Conservation (phyloP, 1,140 invertebrate species). For the Delia radicum region DNA sequence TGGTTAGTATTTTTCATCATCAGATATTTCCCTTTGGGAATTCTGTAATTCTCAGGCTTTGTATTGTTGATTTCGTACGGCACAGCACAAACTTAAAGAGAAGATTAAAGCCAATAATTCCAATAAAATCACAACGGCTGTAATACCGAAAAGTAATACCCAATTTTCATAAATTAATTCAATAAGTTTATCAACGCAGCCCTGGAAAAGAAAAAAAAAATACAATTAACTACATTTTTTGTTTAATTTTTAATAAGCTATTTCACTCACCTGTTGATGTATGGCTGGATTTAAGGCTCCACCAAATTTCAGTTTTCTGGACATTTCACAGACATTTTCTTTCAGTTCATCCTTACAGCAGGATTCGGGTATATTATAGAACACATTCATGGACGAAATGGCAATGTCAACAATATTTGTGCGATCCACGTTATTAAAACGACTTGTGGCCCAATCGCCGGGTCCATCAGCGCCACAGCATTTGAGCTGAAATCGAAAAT, state of each 20-base stretch:
- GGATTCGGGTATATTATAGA: constrained; percentile 63
- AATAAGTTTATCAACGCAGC: constrained; percentile 72
- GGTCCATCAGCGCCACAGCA: constrained; percentile 74
- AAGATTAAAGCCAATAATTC: constrained; percentile 77
- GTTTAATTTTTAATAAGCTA: too few relatives aligned
- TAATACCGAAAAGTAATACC: constrained; percentile 65
- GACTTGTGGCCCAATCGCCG: constrained; percentile 69
- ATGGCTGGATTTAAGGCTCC: constrained; percentile 58
- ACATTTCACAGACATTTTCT: constrained; percentile 56
- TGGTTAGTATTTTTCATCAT: constrained; percentile 55
- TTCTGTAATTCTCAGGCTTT: constrained; percentile 66
- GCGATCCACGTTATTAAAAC: constrained; percentile 59
- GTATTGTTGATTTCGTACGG: constrained; percentile 68
- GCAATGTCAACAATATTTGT: constrained; percentile 52
- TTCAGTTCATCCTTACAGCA: constrained; percentile 61
- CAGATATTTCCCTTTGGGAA: constrained; percentile 54
- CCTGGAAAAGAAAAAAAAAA: constrained; percentile 57
- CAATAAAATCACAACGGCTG: constrained; percentile 65
- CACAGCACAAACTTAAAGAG: constrained; percentile 76
- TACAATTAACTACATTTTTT: too few relatives aligned
- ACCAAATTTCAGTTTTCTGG: constrained; percentile 58
- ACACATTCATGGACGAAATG: constrained; percentile 48
- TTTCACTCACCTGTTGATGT: constrained; percentile 59
- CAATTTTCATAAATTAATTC: constrained; percentile 63
- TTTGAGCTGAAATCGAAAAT: constrained; percentile 59